These are phyloP conservation scores for Laupala kohalensis DNA, from an alignment of 1,140 invertebrate genomes.

Conservation along the genomic window DNA sequence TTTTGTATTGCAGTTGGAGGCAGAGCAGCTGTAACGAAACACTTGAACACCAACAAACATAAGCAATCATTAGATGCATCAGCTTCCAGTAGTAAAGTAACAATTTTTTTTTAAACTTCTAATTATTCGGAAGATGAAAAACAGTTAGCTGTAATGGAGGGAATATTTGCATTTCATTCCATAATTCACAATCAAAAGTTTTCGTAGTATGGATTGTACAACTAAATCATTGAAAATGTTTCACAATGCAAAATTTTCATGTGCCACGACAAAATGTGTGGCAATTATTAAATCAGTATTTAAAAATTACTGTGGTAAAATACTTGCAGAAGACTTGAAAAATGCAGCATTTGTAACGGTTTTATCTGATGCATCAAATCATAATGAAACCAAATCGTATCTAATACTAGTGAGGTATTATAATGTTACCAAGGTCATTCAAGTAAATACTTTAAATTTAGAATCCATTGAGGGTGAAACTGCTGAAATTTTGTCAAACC, in stretches of 20 bases:
- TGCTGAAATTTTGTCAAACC: conserved; percentile 1
- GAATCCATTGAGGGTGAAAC: conserved; percentile 14
- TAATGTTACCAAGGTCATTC: conserved; percentile 12
- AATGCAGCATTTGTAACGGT: conserved; percentile 6
- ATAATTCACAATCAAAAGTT: background rate
- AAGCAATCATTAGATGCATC: conserved; percentile 8
- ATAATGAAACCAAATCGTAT: conserved; percentile 14
- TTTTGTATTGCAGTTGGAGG: conserved; percentile 16
- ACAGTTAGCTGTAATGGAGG: conserved; percentile 14
- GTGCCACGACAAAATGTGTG: conserved; percentile 12
- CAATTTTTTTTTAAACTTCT: conserved; percentile 10
- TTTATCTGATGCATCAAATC: conserved; percentile 14
- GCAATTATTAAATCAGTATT: conserved; percentile 14
- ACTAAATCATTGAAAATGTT: conserved; percentile 12
- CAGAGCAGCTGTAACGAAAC: conserved; percentile 11
- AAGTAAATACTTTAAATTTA: conserved; percentile 14
- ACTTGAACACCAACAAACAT: conserved; percentile 13
- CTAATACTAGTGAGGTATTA: conserved; percentile 11
- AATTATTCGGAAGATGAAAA: conserved; percentile 16
- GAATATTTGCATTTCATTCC: conserved; percentile 8
- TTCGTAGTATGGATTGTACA: conserved; percentile 12
- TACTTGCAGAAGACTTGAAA: conserved; percentile 14
- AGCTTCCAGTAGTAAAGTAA: conserved; percentile 10
- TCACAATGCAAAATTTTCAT: conserved; percentile 14
- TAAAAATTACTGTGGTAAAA: conserved; percentile 13